Conservation (phyloP, 64 coral and sea anemone genomes). For the Actinia tenebrosa region DNA sequence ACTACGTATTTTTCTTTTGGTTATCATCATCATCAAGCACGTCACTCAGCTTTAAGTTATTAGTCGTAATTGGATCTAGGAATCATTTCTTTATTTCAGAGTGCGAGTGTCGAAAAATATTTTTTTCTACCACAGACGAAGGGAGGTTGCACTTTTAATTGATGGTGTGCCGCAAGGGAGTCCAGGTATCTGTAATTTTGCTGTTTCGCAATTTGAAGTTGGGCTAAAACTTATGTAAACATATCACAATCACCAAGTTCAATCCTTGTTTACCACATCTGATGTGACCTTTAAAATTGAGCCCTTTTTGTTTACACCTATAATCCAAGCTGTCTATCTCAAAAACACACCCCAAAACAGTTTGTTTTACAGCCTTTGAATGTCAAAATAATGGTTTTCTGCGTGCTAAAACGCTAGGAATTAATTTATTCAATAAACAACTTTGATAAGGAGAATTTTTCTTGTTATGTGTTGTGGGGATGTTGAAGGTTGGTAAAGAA, state of each 20-base stretch:
- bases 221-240: background rate
- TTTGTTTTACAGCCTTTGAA: background rate
- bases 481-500: too few species aligned
- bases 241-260: background rate
- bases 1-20: background rate
- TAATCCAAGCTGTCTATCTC: background rate
- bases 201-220: background rate
- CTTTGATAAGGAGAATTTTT: too few species aligned
- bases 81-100: slow-evolving; percentile 1
- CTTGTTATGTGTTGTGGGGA: too few species aligned
- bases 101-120: background rate
- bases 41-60: background rate
- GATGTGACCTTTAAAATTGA: background rate
- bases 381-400: background rate
- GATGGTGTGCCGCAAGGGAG: background rate
- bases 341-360: background rate
- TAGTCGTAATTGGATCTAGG: slow-evolving; percentile 5
- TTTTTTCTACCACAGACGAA: background rate
- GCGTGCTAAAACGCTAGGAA: background rate
- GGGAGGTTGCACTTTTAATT: background rate
- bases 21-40: background rate
- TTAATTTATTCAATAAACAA: background rate
- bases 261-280: background rate
- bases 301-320: background rate
- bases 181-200: background rate